A percentile compares a stretch with the other conserved stretches of the same genome.
phyloP scores from a whole-genome alignment of 2,888 invertebrate genomes.

The Scaptomyza cyrtandrae region DNA sequence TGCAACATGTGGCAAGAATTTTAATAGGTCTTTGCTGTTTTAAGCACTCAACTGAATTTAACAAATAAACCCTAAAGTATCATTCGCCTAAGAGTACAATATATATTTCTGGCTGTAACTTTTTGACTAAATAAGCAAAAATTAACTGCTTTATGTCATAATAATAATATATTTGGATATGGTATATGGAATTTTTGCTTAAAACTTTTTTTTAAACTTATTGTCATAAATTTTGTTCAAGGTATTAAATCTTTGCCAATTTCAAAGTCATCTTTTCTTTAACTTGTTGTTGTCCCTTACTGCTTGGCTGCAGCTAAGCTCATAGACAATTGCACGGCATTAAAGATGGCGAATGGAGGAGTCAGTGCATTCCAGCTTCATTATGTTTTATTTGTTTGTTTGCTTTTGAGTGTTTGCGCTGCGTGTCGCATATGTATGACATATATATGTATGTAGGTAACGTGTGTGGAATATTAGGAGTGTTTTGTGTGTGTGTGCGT shows the following conservation, averaged over 20 bases:
- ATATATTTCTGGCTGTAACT: background rate
- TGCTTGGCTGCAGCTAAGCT: conserved; percentile 36
- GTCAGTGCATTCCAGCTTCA: conserved; percentile 43
- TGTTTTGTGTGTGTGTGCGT: background rate
- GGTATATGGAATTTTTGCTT: no score
- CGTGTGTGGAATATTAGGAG: background rate
- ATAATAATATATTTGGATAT: background rate
- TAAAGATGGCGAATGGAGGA: conserved; percentile 3
- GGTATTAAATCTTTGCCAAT: background rate
- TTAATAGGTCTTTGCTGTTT: background rate
- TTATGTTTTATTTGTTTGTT: conserved; percentile 69
- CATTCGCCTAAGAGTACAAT: background rate
- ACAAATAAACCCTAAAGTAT: no score
- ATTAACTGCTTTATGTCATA: no score
- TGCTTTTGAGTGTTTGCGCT: conserved; percentile 17
- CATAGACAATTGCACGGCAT: conserved; percentile 43
- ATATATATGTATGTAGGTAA: background rate
- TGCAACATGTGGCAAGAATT: background rate
- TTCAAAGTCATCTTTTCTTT: background rate
- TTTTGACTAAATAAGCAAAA: no score
- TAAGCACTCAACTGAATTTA: background rate
- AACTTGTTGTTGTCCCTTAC: background rate
- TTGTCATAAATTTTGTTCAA: background rate
- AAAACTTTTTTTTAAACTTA: background rate
- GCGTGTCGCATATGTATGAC: conserved; percentile 48